Conservation (phyloP, 2,888 invertebrate genomes). For the Eulithis prunata region DNA sequence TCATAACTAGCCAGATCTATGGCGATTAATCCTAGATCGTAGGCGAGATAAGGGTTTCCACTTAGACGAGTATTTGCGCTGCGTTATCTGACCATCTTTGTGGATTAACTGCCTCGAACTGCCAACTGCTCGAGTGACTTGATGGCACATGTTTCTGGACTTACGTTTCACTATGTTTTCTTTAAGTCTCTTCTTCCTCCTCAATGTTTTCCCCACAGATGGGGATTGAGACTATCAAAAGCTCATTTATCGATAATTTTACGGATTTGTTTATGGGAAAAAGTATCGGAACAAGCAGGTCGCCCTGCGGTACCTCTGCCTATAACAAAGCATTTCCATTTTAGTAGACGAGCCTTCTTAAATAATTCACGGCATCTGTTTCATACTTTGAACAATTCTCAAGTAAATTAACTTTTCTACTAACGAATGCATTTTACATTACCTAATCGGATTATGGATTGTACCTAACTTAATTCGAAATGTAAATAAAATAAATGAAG, state of each 20-base stretch:
- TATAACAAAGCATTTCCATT: no score
- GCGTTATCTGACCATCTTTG: constrained; percentile 42
- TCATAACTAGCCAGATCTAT: constrained; percentile 2
- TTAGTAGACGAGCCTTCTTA: no score
- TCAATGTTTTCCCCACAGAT: no score
- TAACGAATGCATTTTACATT: no score
- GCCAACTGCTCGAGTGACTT: constrained; percentile 39
- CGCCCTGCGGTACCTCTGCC: no score
- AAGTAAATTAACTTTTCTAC: not conserved
- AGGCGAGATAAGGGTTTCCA: constrained; percentile 27
- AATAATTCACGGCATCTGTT: no score
- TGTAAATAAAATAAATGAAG: constrained; percentile 14
- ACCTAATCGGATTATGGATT: not conserved
- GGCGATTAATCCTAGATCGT: constrained; percentile 20
- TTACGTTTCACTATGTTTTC: not conserved
- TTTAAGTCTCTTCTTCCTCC: no score
- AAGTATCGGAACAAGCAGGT: no score
- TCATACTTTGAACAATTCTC: no score
- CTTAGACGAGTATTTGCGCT: constrained; percentile 27
- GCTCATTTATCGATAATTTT: no score
- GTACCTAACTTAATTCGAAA: constrained; percentile 9
- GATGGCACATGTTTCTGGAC: constrained; percentile 22
- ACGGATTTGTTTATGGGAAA: no score
- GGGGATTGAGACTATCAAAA: no score
- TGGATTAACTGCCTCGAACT: constrained; percentile 46